Conservation (phyloP, 2,113 vertebrate species). For the Columba livia region DNA sequence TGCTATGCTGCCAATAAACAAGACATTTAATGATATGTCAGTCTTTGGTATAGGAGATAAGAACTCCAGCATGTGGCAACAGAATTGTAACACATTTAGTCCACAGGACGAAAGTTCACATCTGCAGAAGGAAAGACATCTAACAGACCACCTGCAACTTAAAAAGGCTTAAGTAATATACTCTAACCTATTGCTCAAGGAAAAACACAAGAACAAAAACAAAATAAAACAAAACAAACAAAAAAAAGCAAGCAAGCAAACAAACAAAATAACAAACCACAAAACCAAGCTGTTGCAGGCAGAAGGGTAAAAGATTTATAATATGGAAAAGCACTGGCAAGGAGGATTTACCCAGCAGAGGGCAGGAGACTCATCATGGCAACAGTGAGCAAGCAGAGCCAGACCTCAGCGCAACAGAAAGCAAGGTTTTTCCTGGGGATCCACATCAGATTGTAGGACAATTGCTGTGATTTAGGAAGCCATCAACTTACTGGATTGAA, state of each 20-base stretch:
- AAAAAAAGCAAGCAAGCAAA: too few relatives aligned
- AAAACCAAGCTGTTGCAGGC: not conserved
- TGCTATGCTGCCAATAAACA: not conserved
- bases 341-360: not conserved
- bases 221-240: too few relatives aligned
- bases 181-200: not conserved
- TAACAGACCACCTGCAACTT: not conserved
- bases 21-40: not conserved
- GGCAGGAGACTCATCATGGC: not conserved
- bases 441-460: accelerated
- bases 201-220: not conserved
- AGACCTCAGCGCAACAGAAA: not conserved
- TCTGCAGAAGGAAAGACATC: not conserved
- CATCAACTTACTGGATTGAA: not conserved
- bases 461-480: not conserved
- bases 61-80: not conserved
- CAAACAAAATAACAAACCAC: too few relatives aligned
- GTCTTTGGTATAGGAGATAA: not conserved
- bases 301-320: not conserved
- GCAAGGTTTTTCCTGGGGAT: not conserved
- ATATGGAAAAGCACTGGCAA: not conserved
- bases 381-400: not conserved
- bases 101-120: not conserved
- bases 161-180: not conserved
- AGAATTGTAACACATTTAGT: not conserved